Percentiles rank a stretch among this genome's conserved stretches.
These are phyloP conservation scores for Athalia cordata DNA, from an alignment of 2,888 invertebrate genomes.

Conservation along the genomic window DNA sequence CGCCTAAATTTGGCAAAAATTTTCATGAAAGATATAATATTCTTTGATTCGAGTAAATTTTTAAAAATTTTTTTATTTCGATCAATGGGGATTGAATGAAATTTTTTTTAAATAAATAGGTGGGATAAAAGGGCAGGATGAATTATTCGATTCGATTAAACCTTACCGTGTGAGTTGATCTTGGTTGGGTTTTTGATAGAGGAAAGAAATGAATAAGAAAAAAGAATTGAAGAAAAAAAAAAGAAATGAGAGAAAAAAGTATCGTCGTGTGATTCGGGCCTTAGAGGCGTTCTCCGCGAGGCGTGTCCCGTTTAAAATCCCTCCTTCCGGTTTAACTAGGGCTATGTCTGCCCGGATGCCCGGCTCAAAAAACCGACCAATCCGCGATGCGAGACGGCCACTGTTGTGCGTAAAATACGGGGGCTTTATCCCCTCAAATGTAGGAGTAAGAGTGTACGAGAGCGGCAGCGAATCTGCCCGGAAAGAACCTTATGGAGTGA, in stretches of 20 bases:
- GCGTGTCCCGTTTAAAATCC: conserved; percentile 64
- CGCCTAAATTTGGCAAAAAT: no score
- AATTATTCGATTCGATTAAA: not conserved
- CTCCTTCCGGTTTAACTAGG: conserved; percentile 70
- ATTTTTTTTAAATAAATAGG: not conserved
- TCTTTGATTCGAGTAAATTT: no score
- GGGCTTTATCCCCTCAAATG: conserved; percentile 56
- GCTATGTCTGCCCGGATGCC: conserved; percentile 70
- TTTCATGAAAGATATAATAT: no score
- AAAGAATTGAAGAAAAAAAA: no score
- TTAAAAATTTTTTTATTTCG: not conserved
- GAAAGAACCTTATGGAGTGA: conserved; percentile 34
- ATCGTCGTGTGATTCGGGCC: conserved; percentile 58
- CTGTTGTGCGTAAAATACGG: conserved; percentile 64
- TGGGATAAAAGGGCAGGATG: not conserved
- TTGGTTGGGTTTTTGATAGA: no score
- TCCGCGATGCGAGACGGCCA: conserved; percentile 72
- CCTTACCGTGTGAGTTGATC: no score
- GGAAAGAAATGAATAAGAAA: no score
- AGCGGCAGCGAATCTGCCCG: conserved; percentile 36
- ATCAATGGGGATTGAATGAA: not conserved
- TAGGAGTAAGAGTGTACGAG: conserved; percentile 31
- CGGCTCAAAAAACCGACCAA: conserved; percentile 72
- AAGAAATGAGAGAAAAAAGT: not conserved
- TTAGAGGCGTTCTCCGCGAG: conserved; percentile 66